Evolutionary conservation across 2,113 vertebrate genomes (phyloP).

Genomic region (Platichthys flesus): DNA sequence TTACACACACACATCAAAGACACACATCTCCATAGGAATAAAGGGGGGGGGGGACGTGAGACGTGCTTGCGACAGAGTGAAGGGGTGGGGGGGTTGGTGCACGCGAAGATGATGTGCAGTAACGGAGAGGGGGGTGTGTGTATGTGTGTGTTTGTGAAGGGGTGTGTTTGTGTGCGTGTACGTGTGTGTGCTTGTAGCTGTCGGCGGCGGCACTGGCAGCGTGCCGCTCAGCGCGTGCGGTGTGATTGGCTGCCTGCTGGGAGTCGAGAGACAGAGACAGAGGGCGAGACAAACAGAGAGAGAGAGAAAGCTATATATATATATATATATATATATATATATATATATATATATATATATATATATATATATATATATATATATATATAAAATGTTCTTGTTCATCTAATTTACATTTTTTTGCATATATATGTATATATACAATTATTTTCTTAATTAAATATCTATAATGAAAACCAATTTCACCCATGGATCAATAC

Average conservation of each 20-base stretch:
- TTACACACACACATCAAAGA: too few species aligned
- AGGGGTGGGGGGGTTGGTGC: not conserved
- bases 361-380: slow-evolving; percentile 6
- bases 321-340: too few species aligned
- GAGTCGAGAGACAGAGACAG: slow-evolving; percentile 39
- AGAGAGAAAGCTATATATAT: slow-evolving; percentile 53
- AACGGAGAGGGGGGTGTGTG: not conserved
- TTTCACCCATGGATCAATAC: too few species aligned
- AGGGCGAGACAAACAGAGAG: slow-evolving; percentile 20
- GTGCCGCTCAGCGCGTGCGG: slow-evolving; percentile 35
- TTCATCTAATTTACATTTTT: too few species aligned
- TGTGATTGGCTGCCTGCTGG: slow-evolving; percentile 82
- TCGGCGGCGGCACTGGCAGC: slow-evolving; percentile 50
- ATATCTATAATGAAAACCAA: too few species aligned
- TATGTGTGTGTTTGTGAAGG: slow-evolving; percentile 28
- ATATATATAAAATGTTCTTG: too few species aligned
- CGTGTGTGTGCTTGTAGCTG: slow-evolving; percentile 48
- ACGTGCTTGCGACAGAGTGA: slow-evolving; percentile 33
- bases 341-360: too few species aligned
- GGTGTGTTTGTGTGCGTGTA: not conserved
- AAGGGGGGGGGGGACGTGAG: slow-evolving; percentile 18
- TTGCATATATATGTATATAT: too few species aligned
- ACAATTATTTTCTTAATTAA: too few species aligned
- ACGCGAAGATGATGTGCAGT: too few species aligned
- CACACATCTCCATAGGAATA: slow-evolving; percentile 34